A percentile compares a stretch with the other conserved stretches of the same genome.
Conservation (phyloP, 2,888 invertebrate species). For the Bombyx huttoni region DNA sequence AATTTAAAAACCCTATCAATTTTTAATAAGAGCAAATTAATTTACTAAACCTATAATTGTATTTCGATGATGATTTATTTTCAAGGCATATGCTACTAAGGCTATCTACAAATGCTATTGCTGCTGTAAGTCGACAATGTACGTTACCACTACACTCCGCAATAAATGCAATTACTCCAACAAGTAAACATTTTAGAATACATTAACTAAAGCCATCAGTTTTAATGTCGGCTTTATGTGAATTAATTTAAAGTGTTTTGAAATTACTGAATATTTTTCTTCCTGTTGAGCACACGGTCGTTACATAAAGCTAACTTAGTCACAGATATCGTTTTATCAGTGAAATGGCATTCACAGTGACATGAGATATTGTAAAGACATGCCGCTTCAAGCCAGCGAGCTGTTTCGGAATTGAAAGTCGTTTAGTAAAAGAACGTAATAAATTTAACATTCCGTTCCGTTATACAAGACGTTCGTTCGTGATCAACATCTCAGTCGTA, state of each 20-base stretch:
- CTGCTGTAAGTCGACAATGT: too few species aligned
- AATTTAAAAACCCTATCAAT: not conserved
- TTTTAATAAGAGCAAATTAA: too few species aligned
- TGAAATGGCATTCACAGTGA: not conserved
- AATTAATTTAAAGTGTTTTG: not conserved
- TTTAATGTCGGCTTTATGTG: too few species aligned
- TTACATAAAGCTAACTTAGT: not conserved
- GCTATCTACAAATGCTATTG: too few species aligned
- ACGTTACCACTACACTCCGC: too few species aligned
- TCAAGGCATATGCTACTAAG: too few species aligned
- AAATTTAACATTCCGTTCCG: slow-evolving; percentile 50
- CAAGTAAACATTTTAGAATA: too few species aligned
- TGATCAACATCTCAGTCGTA: slow-evolving; percentile 23
- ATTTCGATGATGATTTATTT: too few species aligned
- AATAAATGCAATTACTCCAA: too few species aligned
- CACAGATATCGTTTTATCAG: not conserved
- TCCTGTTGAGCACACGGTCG: not conserved
- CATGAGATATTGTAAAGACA: not conserved
- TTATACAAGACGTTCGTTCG: slow-evolving; percentile 38
- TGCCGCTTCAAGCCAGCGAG: slow-evolving; percentile 20
- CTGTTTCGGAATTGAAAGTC: slow-evolving; percentile 45
- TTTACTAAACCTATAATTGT: too few species aligned
- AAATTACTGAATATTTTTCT: not conserved
- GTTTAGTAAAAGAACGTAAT: slow-evolving; percentile 52
- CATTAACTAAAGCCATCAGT: too few species aligned